These are phyloP conservation scores for Pristionchus entomophagus DNA, from an alignment of 2,888 invertebrate genomes.

Conservation along the genomic window DNA sequence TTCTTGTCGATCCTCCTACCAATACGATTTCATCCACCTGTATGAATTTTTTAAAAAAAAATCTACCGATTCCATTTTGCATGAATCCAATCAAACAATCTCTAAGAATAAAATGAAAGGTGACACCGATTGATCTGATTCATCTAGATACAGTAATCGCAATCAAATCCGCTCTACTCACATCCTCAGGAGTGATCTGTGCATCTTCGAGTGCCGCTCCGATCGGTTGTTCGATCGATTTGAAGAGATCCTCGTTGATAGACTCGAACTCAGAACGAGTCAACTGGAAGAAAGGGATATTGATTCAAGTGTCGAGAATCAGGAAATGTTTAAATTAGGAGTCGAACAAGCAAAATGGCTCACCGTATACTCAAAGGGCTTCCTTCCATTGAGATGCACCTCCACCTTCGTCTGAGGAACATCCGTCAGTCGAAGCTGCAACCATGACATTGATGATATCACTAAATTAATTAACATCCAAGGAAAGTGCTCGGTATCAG, in stretches of 20 bases:
- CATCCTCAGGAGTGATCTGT: constrained; percentile 64
- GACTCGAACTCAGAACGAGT: constrained; percentile 77
- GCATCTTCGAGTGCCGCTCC: constrained; percentile 76
- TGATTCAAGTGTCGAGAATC: not conserved
- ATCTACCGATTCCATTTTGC: not conserved
- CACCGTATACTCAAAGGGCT: constrained; percentile 24
- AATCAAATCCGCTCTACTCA: not conserved
- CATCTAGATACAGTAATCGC: no score
- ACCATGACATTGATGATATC: not conserved
- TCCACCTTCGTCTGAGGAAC: constrained; percentile 20
- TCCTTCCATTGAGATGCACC: constrained; percentile 35
- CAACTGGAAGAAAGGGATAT: constrained; percentile 60
- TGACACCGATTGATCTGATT: no score
- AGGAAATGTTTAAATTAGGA: not conserved
- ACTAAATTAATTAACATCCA: no score
- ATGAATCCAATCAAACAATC: not conserved
- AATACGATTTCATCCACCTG: constrained; percentile 79
- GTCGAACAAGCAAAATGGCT: not conserved
- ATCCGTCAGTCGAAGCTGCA: constrained; percentile 43
- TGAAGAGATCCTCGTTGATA: constrained; percentile 78
- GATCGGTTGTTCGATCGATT: constrained; percentile 78
- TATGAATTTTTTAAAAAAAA: not conserved
- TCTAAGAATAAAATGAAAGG: no score
- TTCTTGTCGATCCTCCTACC: constrained; percentile 79
- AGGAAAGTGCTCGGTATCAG: no score